Evolutionary conservation across 2,888 invertebrate species (phyloP), one percentile per base, ranked within the genome.

Genomic region (Drosophila siamana): DNA sequence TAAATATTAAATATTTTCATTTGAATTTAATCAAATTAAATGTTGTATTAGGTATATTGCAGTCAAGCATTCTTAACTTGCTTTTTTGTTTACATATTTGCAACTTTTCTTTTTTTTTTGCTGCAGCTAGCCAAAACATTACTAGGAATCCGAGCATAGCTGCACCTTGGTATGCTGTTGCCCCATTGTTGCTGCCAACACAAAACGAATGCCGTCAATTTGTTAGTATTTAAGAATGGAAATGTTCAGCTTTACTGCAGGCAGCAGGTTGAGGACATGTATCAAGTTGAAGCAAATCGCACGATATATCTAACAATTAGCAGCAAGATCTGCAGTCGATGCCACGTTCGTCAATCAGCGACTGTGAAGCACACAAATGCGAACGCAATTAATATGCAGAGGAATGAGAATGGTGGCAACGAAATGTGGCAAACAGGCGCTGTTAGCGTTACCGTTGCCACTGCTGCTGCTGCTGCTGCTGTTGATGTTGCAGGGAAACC

Each of bases 401-500:
- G 38, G 30, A 41, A 19, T 5, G 4, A 41, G 30, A 41, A 19
- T 5, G 4, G 33, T 16, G 24, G 6, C 41, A 47, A 40, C 13
- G 50, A 50, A 51, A 48, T 46, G 28, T 15, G 24, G 43, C 19
- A 19, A 52, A 38, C n/a, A 4, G 43, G 26, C 15, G 40, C 8
- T 50, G 50, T 15, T 62, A 36, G 6, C 19, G 36, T 11, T 61
- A 13, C 8, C 40, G 43, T 33, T 61, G 33, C n/a, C 36, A 30
- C 30, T 30, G 30, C 30, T 30, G 30, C n/a, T n/a, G n/a, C n/a
- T 33, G 11, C 19, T 3, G 19, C 19, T 19, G 33, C 11, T 41
- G 56, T 16, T 47, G 48, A 43, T 55, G 56, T 57, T 44, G 71
- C 36, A 51, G 64, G 68, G 55, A 51, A 70, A 69, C 68, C 82